Evolutionary conservation across 2,113 vertebrate genomes (phyloP).

Genomic region (Oreochromis tanganicae): DNA sequence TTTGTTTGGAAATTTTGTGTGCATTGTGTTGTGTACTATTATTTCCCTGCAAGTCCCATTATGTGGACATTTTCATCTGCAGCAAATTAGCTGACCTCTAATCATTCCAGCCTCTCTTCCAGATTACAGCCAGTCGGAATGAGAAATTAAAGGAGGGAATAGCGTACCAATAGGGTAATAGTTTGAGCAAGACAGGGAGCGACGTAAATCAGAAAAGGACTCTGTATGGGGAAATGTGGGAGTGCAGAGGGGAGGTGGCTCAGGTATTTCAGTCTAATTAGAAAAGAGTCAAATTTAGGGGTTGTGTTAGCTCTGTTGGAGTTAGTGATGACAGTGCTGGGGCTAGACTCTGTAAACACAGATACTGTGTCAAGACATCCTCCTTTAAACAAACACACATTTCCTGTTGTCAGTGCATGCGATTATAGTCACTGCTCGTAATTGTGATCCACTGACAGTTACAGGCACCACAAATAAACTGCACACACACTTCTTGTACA

Average conservation of each 20-base stretch:
- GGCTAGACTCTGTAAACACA: constrained; percentile 64
- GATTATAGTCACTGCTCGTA: constrained; percentile 44
- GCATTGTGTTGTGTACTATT: not conserved
- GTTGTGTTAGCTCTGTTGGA: not conserved
- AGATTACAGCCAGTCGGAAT: not conserved
- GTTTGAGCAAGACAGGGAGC: not conserved
- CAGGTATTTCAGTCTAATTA: constrained; percentile 34
- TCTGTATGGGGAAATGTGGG: not conserved
- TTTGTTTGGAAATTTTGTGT: constrained; percentile 19
- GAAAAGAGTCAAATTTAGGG: not conserved
- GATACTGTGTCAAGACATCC: constrained; percentile 63
- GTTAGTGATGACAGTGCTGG: constrained; percentile 32
- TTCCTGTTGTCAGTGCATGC: constrained; percentile 65
- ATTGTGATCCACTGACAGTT: constrained; percentile 56
- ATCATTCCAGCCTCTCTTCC: not conserved
- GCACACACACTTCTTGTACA: not conserved
- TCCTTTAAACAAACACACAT: constrained; percentile 71
- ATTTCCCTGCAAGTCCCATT: not conserved
- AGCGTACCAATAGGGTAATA: not conserved
- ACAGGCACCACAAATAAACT: constrained; percentile 34
- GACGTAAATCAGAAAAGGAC: not conserved
- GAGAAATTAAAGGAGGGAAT: not conserved
- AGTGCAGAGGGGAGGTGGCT: not conserved
- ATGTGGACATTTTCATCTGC: constrained; percentile 37
- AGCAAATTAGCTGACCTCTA: constrained; percentile 51